These are phyloP conservation scores for Notechis scutatus DNA, from an alignment of 2,113 vertebrate species.

Conservation along the genomic window DNA sequence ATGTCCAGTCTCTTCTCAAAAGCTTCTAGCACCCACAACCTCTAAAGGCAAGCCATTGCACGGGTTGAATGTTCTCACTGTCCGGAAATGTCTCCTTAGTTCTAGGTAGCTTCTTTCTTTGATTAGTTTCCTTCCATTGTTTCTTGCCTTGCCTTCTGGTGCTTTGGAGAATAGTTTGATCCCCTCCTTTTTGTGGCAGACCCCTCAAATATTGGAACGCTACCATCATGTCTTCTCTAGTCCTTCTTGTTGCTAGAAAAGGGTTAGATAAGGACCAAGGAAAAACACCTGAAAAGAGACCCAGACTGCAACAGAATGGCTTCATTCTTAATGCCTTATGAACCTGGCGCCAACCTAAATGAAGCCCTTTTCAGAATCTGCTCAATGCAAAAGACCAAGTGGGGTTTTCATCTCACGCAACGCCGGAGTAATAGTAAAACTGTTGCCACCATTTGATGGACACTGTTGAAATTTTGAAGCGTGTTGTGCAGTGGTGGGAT, in stretches of 20 bases:
- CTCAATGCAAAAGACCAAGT: not conserved
- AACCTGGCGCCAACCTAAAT: not conserved
- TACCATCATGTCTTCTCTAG: not conserved
- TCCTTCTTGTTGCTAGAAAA: not conserved
- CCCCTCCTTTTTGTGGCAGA: not conserved
- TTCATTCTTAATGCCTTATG: not conserved
- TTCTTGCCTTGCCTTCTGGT: not conserved
- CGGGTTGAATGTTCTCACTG: not conserved
- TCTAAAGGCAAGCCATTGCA: not conserved
- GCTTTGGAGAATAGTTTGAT: not conserved
- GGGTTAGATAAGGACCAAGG: not conserved
- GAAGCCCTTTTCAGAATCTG: not conserved
- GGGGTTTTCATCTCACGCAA: not conserved
- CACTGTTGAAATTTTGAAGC: not conserved
- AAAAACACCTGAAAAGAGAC: not conserved
- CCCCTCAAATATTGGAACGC: not conserved
- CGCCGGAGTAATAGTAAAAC: not conserved
- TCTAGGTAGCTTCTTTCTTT: not conserved
- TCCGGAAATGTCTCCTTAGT: not conserved
- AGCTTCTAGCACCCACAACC: not conserved
- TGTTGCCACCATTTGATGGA: not conserved
- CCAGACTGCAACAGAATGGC: not conserved
- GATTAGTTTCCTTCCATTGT: not conserved
- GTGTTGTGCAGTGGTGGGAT: not conserved
- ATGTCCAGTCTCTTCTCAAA: not conserved